phyloP scores from a whole-genome alignment of 2,113 vertebrate genomes.

The Ceyx cyanopectus region DNA sequence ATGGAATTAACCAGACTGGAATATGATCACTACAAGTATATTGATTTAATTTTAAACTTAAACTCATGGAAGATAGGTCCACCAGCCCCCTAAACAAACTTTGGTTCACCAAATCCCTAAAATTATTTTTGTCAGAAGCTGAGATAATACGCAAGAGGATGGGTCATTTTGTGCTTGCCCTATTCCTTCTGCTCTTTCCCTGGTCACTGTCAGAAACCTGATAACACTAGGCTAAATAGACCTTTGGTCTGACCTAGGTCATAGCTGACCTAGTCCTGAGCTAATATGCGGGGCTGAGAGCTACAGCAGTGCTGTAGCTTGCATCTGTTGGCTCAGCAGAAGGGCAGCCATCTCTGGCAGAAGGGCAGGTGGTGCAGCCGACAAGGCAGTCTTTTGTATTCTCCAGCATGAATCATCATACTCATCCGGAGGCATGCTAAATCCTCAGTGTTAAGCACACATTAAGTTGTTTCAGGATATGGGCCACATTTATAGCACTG shows the following conservation, averaged over 20 bases:
- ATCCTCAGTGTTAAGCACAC: not conserved
- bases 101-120: not conserved
- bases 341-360: not conserved
- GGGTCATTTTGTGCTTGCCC: not conserved
- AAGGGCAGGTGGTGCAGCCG: not conserved
- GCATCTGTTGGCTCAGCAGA: not conserved
- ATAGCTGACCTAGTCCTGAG: not conserved
- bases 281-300: not conserved
- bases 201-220: not conserved
- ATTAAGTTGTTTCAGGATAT: constrained; percentile 64
- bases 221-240: not conserved
- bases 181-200: not conserved
- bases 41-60: constrained; percentile 15
- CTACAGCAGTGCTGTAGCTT: not conserved
- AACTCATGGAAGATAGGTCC: not conserved
- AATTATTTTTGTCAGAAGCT: not conserved
- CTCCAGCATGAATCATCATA: not conserved
- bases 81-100: constrained; percentile 30
- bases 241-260: not conserved
- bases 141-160: not conserved
- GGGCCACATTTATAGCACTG: constrained; percentile 34
- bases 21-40: constrained; percentile 9
- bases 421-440: not conserved
- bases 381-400: not conserved
- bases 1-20: constrained; percentile 37